Percentiles rank a stretch among this genome's conserved stretches.
Conservation (phyloP, 2,888 invertebrate genomes). For the Furcula furcula region DNA sequence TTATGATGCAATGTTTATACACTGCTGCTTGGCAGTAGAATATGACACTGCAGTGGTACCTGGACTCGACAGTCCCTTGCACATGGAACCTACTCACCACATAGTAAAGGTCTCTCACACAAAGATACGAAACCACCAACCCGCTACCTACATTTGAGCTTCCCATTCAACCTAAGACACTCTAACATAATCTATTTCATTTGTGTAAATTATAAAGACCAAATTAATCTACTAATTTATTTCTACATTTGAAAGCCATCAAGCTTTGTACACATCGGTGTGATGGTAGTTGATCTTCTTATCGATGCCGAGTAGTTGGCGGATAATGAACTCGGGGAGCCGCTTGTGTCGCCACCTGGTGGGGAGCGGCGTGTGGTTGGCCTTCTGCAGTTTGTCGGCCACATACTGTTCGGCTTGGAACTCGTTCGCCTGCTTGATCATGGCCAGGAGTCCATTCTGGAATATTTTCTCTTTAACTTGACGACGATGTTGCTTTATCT, state of each 20-base stretch:
- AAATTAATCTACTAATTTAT: constrained; percentile 22
- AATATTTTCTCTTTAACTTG: constrained; percentile 89
- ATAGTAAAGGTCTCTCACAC: too few relatives aligned
- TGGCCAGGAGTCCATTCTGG: constrained; percentile 85
- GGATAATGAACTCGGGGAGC: constrained; percentile 85
- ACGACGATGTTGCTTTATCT: constrained; percentile 86
- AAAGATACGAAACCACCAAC: too few relatives aligned
- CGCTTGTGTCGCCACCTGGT: constrained; percentile 82
- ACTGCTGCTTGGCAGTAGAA: too few relatives aligned
- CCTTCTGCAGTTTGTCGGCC: constrained; percentile 80
- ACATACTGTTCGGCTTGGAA: constrained; percentile 90
- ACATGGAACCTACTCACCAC: too few relatives aligned
- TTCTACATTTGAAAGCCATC: constrained; percentile 12
- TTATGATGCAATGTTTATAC: too few relatives aligned
- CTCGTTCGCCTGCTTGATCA: constrained; percentile 87
- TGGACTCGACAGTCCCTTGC: too few relatives aligned
- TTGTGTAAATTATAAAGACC: too few relatives aligned
- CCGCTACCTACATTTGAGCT: too few relatives aligned
- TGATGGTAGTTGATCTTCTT: constrained; percentile 76
- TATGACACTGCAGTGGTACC: too few relatives aligned
- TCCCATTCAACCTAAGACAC: too few relatives aligned
- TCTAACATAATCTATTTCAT: too few relatives aligned
- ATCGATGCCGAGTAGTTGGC: constrained; percentile 84
- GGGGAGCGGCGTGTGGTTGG: constrained; percentile 83
- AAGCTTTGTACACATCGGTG: constrained; percentile 69